Conservation (phyloP, 1,140 invertebrate species). For the Calliphora vicina region DNA sequence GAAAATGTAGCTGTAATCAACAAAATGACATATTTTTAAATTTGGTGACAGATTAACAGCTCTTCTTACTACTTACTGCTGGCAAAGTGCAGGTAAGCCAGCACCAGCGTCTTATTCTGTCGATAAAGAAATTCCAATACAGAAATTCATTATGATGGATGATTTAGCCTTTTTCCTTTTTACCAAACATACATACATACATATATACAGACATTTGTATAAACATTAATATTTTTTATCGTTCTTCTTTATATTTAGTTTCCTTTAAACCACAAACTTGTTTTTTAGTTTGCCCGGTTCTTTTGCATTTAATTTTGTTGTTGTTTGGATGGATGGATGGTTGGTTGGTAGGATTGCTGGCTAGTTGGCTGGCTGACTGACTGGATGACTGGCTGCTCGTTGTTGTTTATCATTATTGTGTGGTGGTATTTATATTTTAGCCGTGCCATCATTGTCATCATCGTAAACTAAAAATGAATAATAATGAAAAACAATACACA, state of each 20-base stretch:
- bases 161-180: background rate
- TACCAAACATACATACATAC: background rate
- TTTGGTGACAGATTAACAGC: too few relatives aligned
- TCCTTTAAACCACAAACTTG: background rate
- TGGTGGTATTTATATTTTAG: background rate
- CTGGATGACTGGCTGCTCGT: background rate
- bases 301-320: slow-evolving; percentile 2
- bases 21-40: too few relatives aligned
- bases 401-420: background rate
- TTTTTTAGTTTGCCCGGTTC: background rate
- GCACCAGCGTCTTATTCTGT: too few relatives aligned
- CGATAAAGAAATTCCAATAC: background rate
- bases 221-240: background rate
- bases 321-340: background rate
- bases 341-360: too few relatives aligned
- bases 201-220: too few relatives aligned
- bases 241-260: background rate
- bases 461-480: background rate
- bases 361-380: background rate
- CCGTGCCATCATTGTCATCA: background rate
- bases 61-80: too few relatives aligned
- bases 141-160: background rate
- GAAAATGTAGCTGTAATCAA: too few relatives aligned
- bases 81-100: too few relatives aligned
- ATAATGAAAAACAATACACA: background rate